Conservation (phyloP, 2,797 vertebrate genomes). For the Aselliscus stoliczkanus region DNA sequence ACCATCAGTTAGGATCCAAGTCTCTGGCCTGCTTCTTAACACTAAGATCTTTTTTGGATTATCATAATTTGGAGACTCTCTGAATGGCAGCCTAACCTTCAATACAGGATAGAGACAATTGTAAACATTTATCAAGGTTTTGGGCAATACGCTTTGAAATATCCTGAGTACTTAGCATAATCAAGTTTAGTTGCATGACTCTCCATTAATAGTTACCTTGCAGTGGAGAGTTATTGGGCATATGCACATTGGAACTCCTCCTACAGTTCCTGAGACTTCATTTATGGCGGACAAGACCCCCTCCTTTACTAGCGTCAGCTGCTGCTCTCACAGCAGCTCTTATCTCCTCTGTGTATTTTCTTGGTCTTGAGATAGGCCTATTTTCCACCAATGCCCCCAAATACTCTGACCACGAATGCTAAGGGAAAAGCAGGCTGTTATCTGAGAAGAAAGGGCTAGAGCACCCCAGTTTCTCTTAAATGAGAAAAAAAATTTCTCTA, state of each 20-base stretch:
- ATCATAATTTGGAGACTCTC: background rate
- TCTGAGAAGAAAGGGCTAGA: background rate
- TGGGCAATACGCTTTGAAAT: slow-evolving; percentile 12
- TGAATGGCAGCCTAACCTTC: background rate
- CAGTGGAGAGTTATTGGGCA: background rate
- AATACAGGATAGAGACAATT: slow-evolving; percentile 5
- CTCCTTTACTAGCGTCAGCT: background rate
- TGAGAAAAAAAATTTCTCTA: background rate
- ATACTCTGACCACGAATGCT: background rate
- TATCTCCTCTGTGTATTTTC: background rate
- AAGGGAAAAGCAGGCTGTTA: background rate
- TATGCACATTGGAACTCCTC: background rate
- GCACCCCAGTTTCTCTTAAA: background rate
- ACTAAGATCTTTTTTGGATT: background rate
- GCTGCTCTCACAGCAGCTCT: background rate
- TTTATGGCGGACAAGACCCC: fast-evolving
- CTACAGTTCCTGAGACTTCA: background rate
- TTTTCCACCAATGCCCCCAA: background rate
- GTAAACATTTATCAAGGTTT: slow-evolving; percentile 51
- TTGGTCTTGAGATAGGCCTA: background rate
- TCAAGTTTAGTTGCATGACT: slow-evolving; percentile 53
- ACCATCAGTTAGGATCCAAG: background rate
- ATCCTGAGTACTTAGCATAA: slow-evolving; percentile 48
- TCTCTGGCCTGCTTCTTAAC: background rate
- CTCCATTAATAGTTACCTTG: slow-evolving; percentile 54